Conservation (phyloP, 2,113 vertebrate species). For the Catharus minimus region DNA sequence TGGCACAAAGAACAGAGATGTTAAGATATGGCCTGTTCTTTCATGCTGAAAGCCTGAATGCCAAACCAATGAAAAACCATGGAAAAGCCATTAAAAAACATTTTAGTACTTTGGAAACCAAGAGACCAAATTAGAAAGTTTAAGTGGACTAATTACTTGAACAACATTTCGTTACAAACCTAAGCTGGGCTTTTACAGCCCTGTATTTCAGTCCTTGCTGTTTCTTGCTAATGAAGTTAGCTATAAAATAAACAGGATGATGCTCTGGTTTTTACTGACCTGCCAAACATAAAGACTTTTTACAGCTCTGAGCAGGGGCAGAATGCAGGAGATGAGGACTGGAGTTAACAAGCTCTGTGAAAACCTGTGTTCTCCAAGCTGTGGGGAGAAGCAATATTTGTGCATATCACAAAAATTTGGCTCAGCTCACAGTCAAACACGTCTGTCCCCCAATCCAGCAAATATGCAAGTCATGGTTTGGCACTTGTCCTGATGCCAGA, state of each 20-base stretch:
- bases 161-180: conserved; percentile 44
- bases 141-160: conserved; percentile 71
- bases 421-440: neutral
- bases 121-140: conserved; percentile 52
- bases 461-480: conserved; percentile 29
- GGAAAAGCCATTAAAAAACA: conserved; percentile 15
- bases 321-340: neutral
- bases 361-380: neutral
- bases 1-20: neutral
- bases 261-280: conserved; percentile 43
- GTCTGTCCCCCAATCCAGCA: neutral
- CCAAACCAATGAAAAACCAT: neutral
- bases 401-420: neutral
- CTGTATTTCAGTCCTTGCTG: conserved; percentile 66
- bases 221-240: conserved; percentile 66
- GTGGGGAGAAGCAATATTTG: neutral
- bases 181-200: conserved; percentile 56
- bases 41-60: neutral
- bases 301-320: neutral
- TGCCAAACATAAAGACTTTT: conserved; percentile 46
- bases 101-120: conserved; percentile 48
- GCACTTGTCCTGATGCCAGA: neutral
- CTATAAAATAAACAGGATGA: conserved; percentile 61
- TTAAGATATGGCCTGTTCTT: neutral
- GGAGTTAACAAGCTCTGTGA: neutral